phyloP scores from a whole-genome alignment of 37 sponge, comb jelly and placozoan species.

The Mnemiopsis leidyi region DNA sequence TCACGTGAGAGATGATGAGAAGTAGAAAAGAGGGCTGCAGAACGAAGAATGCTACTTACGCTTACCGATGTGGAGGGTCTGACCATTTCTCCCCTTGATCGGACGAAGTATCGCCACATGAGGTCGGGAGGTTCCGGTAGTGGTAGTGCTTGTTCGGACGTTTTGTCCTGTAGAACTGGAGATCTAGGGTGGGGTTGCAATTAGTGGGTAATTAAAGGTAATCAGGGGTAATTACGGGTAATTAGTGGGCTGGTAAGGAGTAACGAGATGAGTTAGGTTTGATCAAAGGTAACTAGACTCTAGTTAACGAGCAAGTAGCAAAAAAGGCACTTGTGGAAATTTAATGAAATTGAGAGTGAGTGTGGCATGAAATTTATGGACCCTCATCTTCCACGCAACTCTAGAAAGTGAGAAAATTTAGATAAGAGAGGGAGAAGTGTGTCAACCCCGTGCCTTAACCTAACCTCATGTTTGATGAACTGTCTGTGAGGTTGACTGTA shows the following conservation, averaged over 20 bases:
- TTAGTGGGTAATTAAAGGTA: neutral
- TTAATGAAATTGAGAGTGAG: too few relatives aligned
- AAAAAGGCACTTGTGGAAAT: too few relatives aligned
- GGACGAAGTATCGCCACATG: slow-evolving; percentile 32
- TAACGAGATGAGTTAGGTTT: neutral
- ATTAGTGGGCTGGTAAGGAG: neutral
- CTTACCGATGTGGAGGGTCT: slow-evolving; percentile 48
- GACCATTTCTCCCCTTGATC: slow-evolving; percentile 51
- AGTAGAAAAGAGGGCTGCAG: too few relatives aligned
- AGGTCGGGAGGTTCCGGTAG: neutral
- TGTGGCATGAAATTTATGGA: too few relatives aligned
- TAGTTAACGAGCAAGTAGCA: too few relatives aligned
- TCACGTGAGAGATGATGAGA: neutral
- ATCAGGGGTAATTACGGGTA: neutral
- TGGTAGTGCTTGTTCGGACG: neutral
- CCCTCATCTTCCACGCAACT: too few relatives aligned
- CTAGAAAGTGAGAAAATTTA: too few relatives aligned
- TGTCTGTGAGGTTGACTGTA: neutral
- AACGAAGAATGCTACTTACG: neutral
- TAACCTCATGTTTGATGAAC: neutral
- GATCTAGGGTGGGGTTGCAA: neutral
- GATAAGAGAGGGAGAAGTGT: too few relatives aligned
- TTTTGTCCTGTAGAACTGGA: neutral
- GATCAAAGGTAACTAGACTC: neutral
- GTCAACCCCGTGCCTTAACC: neutral